phyloP scores from a whole-genome alignment of 2,797 vertebrate genomes.

The Lutjanus campechanus region DNA sequence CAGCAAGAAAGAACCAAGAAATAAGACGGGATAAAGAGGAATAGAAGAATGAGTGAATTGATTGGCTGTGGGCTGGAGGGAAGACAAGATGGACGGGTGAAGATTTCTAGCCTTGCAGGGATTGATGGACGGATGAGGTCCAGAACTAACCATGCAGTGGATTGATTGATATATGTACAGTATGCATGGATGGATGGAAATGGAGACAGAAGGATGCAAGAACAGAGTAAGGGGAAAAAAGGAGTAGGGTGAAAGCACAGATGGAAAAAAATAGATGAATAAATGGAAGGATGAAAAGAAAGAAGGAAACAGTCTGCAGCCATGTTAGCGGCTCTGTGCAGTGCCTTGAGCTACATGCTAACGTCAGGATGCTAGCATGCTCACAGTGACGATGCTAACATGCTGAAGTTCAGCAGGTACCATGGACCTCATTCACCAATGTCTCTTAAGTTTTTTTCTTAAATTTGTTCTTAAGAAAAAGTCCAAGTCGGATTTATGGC shows the following conservation, averaged over 20 bases:
- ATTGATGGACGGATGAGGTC: neutral
- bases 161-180: slow-evolving; percentile 1
- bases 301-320: too few species aligned
- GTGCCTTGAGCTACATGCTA: too few species aligned
- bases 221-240: neutral
- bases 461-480: too few species aligned
- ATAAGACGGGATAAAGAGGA: neutral
- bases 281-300: neutral
- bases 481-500: too few species aligned
- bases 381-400: too few species aligned
- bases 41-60: neutral
- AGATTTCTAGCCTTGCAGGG: slow-evolving; percentile 1
- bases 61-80: neutral
- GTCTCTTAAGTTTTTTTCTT: too few species aligned
- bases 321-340: too few species aligned
- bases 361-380: too few species aligned
- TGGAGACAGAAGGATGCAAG: neutral
- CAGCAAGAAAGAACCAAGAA: neutral
- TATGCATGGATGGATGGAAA: neutral
- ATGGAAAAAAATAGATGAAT: neutral
- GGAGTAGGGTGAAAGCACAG: neutral
- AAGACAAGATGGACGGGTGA: neutral
- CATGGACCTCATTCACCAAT: too few species aligned
- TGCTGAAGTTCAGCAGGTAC: too few species aligned
- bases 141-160: neutral